A percentile compares a stretch with the other conserved stretches of the same genome.
Conservation (phyloP, 2,888 invertebrate genomes). For the Mesorhabditis belari region DNA sequence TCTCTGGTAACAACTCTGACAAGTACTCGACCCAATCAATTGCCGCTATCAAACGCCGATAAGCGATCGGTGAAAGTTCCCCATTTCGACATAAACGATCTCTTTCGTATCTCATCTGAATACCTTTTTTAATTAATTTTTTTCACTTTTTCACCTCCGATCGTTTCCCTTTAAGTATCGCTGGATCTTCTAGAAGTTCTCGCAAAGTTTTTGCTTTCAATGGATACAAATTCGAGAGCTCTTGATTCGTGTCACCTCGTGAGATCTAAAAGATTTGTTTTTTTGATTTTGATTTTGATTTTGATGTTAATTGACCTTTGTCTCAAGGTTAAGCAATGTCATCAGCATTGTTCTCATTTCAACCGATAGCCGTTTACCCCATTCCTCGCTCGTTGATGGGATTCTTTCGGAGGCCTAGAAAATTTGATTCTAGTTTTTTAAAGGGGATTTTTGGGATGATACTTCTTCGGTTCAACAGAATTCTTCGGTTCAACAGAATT, state of each 20-base stretch:
- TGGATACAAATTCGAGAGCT: constrained; percentile 42
- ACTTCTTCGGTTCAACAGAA: too few relatives aligned
- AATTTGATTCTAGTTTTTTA: too few relatives aligned
- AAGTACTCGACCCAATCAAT: constrained; percentile 48
- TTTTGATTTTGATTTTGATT: neutral
- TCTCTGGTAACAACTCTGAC: constrained; percentile 35
- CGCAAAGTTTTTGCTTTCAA: constrained; percentile 33
- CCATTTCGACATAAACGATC: constrained; percentile 47
- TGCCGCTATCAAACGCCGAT: constrained; percentile 46
- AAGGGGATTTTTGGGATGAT: too few relatives aligned
- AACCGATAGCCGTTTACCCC: constrained; percentile 41
- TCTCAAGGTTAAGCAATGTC: constrained; percentile 46
- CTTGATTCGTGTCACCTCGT: constrained; percentile 40
- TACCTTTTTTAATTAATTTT: too few relatives aligned
- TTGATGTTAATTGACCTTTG: constrained; percentile 31
- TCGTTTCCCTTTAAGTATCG: constrained; percentile 38
- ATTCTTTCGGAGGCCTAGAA: constrained; percentile 6
- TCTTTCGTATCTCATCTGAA: constrained; percentile 46
- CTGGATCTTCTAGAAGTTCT: constrained; percentile 41
- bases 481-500: too few relatives aligned
- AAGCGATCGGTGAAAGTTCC: constrained; percentile 44
- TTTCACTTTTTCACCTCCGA: constrained; percentile 30
- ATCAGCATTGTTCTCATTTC: constrained; percentile 47
- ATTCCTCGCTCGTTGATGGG: constrained; percentile 28
- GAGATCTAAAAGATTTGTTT: constrained; percentile 12